Conservation (phyloP, 1,140 invertebrate genomes). For the Pseudomyrmex gracilis region DNA sequence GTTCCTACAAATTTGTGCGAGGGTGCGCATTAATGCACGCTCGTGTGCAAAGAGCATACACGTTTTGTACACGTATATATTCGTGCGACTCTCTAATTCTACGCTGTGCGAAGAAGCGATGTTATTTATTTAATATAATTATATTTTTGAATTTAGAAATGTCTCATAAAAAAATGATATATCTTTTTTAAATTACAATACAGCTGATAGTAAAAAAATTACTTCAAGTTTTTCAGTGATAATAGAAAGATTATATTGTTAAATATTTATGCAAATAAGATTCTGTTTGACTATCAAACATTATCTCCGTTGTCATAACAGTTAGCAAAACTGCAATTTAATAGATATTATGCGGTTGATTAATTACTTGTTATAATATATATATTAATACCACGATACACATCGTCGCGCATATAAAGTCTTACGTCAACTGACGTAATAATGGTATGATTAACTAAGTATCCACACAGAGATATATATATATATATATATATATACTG, state of each 20-base stretch:
- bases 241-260: not conserved
- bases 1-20: conserved; percentile 8
- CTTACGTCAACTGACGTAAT: not conserved
- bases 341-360: conserved; percentile 1
- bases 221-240: not conserved
- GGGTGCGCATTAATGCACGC: not conserved
- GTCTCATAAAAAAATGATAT: not conserved
- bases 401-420: not conserved
- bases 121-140: not conserved
- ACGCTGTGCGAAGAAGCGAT: not conserved
- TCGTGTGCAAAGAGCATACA: not conserved
- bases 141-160: not conserved
- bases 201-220: not conserved
- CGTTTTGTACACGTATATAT: not conserved
- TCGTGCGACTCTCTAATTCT: not conserved
- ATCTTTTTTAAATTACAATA: not conserved
- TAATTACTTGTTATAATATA: conserved; percentile 10
- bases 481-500: no score
- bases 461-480: conserved; percentile 18
- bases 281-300: not conserved
- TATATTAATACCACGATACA: not conserved
- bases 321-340: conserved; percentile 3
- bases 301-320: not conserved
- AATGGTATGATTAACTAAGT: conserved; percentile 20
- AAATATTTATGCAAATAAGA: not conserved